A percentile compares a stretch with the other conserved stretches of the same genome.
These are phyloP conservation scores for Drymodes brunneopygia DNA, from an alignment of 2,113 vertebrate species.

Conservation along the genomic window DNA sequence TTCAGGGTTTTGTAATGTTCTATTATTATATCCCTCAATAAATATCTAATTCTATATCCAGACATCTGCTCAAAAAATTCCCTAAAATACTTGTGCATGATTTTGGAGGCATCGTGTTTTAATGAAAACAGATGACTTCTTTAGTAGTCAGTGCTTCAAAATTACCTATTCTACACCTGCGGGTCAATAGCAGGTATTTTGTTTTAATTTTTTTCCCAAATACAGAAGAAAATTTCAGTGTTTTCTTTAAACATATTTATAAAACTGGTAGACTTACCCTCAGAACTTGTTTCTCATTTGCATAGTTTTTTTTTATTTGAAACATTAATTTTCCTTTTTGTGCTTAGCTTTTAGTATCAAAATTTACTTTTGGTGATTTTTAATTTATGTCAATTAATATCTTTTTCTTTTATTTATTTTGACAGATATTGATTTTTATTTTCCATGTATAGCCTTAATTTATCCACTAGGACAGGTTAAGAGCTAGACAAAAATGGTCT, in stretches of 20 bases:
- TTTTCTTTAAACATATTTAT: neutral
- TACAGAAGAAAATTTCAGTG: neutral
- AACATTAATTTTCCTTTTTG: neutral
- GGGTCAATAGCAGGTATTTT: neutral
- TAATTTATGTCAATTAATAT: neutral
- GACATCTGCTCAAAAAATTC: neutral
- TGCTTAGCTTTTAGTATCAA: neutral
- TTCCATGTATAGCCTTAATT: neutral
- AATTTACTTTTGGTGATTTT: neutral
- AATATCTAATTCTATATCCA: neutral
- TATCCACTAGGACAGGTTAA: neutral
- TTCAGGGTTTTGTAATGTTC: neutral
- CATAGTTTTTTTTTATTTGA: neutral
- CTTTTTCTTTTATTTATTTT: neutral
- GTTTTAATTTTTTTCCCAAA: neutral
- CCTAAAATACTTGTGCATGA: rapidly evolving
- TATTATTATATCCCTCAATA: neutral
- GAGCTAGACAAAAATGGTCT: neutral
- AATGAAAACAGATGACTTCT: neutral
- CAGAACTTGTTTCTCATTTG: neutral
- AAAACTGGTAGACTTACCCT: neutral
- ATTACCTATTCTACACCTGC: neutral
- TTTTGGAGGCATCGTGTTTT: neutral
- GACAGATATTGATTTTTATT: neutral
- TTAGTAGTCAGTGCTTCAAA: neutral